Evolutionary conservation across 2,797 vertebrate genomes (phyloP), one percentile per base, ranked within the genome.

Genomic region (Poeciliopsis infans): DNA sequence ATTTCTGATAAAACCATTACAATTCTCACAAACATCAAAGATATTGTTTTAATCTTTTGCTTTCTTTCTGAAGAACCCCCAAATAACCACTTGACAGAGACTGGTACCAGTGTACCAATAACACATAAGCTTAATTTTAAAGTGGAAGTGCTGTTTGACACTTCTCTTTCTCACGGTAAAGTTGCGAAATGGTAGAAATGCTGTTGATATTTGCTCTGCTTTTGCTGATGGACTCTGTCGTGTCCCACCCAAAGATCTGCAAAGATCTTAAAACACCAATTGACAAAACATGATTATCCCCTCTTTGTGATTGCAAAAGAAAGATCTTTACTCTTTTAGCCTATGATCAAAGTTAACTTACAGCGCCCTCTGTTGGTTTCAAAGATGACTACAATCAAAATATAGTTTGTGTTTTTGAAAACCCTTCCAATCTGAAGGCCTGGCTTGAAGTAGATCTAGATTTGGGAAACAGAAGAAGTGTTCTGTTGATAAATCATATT

Each of bases 351-450:
- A 59, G 53, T 74, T 7, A 74, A 61, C 28, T 31, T 16, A 78
- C 13, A 20, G 79, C 77, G 85, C 88, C 91, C 89, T 78, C 93
- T 94, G 80, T 61, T 84, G 93, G 61, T 72, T 5, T 5, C 31
- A 6, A 41, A 74, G 43, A 0, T 80, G 7, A 53, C 31, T 81
- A 11, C 39, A 76, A n/a, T 79, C 39, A 43, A 57, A 4, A 18
- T 4, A 31, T 13, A 61, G 4, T 18, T 13, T 33, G 15, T 43
- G 66, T 69, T 43, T n/a, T 69, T 36, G 36, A 66, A 66, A 53
- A 53, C 23, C 55, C 11, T 7, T 15, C 25, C 23, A 25, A 2
- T 59, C 25, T 15, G 12, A 28, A 28, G 55, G 11, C 12, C 55
- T 57, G 11, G 12, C 15, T 13, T 57, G 28, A 31, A 59, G 55